phyloP scores from a whole-genome alignment of 2,797 vertebrate species.

The Sphenodon punctatus region DNA sequence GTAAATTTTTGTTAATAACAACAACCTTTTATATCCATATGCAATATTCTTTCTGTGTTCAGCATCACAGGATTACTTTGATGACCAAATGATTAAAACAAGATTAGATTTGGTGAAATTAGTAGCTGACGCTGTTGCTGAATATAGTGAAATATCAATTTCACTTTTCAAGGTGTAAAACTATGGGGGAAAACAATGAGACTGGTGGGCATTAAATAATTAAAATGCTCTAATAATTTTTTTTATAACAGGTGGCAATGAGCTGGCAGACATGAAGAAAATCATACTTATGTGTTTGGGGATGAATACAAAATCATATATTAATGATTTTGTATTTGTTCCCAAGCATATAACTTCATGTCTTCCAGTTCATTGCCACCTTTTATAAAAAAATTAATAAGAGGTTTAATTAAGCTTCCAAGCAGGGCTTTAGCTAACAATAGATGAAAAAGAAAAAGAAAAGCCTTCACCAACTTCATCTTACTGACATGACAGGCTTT shows the following conservation, averaged over 20 bases:
- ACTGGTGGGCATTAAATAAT: fast-evolving
- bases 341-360: no score
- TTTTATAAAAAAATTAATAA: no score
- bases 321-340: no score
- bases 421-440: neutral
- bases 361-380: no score
- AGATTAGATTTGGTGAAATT: fast-evolving
- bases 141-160: no score
- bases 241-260: neutral
- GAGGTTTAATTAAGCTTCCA: no score
- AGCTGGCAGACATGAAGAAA: neutral
- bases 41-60: fast-evolving
- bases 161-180: neutral
- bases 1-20: no score
- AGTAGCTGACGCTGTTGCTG: neutral
- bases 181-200: neutral
- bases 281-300: neutral
- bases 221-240: neutral
- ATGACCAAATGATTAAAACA: neutral
- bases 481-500: neutral
- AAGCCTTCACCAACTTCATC: neutral
- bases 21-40: neutral
- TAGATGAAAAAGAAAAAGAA: neutral
- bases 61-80: neutral
- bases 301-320: neutral